Evolutionary conservation across 2,113 vertebrate genomes (phyloP), one percentile per base, ranked within the genome.

Genomic region (Paramormyrops kingsleyae): DNA sequence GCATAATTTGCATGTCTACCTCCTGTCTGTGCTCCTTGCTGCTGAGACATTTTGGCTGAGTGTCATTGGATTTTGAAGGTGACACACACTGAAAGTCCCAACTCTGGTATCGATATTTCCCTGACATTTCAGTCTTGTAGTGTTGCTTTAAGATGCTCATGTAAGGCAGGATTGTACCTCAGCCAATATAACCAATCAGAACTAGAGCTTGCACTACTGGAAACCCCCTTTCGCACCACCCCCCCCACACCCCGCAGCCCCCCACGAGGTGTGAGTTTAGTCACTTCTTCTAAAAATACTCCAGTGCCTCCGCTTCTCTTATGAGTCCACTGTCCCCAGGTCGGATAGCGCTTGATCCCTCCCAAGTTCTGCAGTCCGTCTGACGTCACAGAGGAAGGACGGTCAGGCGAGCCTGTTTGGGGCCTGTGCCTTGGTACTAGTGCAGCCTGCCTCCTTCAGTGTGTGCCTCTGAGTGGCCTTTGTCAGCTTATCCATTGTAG

Each of bases 251-350:
- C 52, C 17, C 90, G 89, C 93, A 92, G 91, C 91, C 92, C 90
- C 92, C 89, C 88, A 94, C 92, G 92, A 92, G 53, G 94, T 94
- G 93, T 93, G 92, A 94, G 94, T 95, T 95, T 92, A 94, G 92
- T 95, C 93, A 94, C 92, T 93, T 94, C 92, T 91, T 95, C 92
- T 94, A 92, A 94, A 96, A 59, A 94, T 92, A 93, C 92, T 93
- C 92, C 93, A 91, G 93, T 95, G 93, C 92, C 92, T 94, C 91
- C 91, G 93, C 93, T 95, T 95, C 94, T 92, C 90, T 93, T 92
- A 91, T 92, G 90, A 92, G 93, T 95, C 94, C 91, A 92, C 93
- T 92, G 92, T 93, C 92, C 93, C 92, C 92, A 94, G 95, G 95
- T 96, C 93, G 93, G 93, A 94, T 92, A 92, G 93, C 89, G 93